These are phyloP conservation scores for Corvus moneduloides DNA, from an alignment of 2,113 vertebrate genomes.

Conservation along the genomic window DNA sequence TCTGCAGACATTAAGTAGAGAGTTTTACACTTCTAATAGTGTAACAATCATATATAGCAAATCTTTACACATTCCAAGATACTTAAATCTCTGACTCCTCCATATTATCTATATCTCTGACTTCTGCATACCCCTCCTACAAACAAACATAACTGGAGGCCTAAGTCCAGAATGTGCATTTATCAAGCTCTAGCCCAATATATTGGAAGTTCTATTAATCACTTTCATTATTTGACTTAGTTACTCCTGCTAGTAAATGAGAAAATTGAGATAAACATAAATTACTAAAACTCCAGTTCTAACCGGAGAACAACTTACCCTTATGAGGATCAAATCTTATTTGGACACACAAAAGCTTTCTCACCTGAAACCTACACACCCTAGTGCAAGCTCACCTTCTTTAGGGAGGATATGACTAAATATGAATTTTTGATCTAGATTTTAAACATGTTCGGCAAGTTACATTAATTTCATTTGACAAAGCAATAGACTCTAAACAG, in stretches of 20 bases:
- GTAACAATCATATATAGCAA: background rate
- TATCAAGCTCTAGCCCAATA: background rate
- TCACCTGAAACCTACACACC: background rate
- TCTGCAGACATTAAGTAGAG: background rate
- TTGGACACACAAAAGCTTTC: background rate
- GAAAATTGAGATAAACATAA: background rate
- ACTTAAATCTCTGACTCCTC: background rate
- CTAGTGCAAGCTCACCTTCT: background rate
- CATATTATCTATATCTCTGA: background rate
- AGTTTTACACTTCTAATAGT: background rate
- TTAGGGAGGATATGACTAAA: background rate
- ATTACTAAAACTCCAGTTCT: background rate
- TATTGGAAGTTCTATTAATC: background rate
- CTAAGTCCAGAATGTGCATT: background rate
- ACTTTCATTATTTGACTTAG: background rate
- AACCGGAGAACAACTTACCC: background rate
- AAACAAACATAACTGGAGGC: background rate
- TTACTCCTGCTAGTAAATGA: background rate
- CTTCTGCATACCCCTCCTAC: background rate
- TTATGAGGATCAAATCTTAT: background rate
- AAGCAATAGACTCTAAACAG: background rate
- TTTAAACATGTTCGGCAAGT: background rate
- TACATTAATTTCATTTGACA: background rate
- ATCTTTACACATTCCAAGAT: background rate
- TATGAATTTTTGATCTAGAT: background rate